Evolutionary conservation across 1,140 invertebrate species (phyloP).

Genomic region (Helicoverpa armigera): DNA sequence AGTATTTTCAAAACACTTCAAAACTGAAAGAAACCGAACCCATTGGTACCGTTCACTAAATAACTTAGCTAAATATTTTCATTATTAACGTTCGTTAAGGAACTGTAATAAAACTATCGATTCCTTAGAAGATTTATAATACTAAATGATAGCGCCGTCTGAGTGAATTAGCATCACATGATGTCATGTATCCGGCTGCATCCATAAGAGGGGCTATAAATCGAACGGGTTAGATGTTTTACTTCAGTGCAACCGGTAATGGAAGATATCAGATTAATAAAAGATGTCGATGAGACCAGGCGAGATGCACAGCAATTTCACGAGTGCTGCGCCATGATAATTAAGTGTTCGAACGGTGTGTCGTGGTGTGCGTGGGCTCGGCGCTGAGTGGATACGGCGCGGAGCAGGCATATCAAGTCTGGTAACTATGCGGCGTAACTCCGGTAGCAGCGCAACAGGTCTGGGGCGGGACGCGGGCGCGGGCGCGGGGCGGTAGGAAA

Average conservation of each 20-base stretch:
- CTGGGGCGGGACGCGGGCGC: constrained; percentile 67
- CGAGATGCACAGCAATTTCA: constrained; percentile 81
- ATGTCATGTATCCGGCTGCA: constrained; percentile 77
- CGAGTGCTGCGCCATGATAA: constrained; percentile 78
- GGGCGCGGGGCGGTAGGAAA: constrained; percentile 83
- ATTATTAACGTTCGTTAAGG: constrained; percentile 24
- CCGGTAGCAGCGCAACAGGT: constrained; percentile 84
- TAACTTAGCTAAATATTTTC: neutral
- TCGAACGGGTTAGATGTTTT: constrained; percentile 73
- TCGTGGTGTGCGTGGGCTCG: constrained; percentile 68
- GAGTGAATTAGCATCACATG: constrained; percentile 75
- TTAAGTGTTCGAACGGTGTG: constrained; percentile 76
- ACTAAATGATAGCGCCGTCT: constrained; percentile 64
- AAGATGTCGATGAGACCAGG: constrained; percentile 78
- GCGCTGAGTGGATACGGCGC: constrained; percentile 61
- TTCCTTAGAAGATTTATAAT: constrained; percentile 65
- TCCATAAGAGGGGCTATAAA: constrained; percentile 70
- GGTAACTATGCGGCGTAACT: constrained; percentile 87
- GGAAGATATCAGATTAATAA: constrained; percentile 81
- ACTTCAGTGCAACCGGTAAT: constrained; percentile 71
- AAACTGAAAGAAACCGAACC: too few species aligned
- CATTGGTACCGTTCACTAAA: neutral
- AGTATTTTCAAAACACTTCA: too few species aligned
- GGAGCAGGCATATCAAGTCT: constrained; percentile 83
- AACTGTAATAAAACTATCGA: constrained; percentile 61